These are phyloP conservation scores for Apteryx mantelli DNA, from an alignment of 2,113 vertebrate genomes.

Conservation along the genomic window DNA sequence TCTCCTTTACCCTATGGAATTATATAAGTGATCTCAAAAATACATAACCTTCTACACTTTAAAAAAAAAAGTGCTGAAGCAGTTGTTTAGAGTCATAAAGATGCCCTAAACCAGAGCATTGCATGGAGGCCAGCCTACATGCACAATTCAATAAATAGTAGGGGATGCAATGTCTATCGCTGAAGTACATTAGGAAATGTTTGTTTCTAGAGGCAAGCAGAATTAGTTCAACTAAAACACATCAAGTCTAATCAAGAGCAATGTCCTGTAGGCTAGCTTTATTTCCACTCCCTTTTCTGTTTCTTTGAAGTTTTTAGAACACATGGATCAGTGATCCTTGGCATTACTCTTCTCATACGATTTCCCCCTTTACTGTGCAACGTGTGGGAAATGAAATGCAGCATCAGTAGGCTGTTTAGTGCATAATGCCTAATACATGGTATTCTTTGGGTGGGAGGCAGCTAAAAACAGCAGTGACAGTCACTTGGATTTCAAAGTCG, in stretches of 20 bases:
- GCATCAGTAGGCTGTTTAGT: background rate
- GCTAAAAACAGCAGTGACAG: background rate
- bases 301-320: background rate
- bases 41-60: background rate
- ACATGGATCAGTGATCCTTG: background rate
- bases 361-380: background rate
- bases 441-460: background rate
- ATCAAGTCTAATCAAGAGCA: background rate
- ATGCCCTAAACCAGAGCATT: background rate
- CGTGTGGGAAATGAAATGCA: background rate
- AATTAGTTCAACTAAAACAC: background rate
- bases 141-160: background rate
- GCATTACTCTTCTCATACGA: fast-evolving
- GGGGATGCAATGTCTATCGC: background rate
- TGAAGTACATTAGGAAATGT: slow-evolving; percentile 1
- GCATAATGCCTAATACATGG: background rate
- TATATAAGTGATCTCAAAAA: background rate
- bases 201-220: slow-evolving; percentile 9
- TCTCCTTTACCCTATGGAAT: background rate
- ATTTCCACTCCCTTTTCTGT: background rate
- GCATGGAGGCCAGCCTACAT: background rate
- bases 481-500: background rate
- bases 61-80: background rate
- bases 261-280: background rate
- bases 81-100: background rate